Conservation (phyloP, 2,888 invertebrate species). For the Daptonema setosum region DNA sequence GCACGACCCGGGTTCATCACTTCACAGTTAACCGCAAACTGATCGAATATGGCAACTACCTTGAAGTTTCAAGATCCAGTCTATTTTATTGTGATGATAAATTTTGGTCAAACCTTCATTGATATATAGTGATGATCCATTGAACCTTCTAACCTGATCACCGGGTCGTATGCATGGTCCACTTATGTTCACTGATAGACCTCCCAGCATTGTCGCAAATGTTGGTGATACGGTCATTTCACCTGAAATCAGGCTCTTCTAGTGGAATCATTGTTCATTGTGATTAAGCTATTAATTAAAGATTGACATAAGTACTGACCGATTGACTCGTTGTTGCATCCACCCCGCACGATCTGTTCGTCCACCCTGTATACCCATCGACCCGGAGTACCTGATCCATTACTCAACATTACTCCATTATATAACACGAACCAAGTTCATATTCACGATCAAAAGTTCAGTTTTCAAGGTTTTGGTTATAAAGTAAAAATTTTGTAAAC, state of each 20-base stretch:
- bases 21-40: not conserved
- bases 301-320: constrained; percentile 9
- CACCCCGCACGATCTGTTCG: constrained; percentile 70
- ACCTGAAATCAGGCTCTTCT: too few species aligned
- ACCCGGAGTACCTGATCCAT: too few species aligned
- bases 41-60: not conserved
- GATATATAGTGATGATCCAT: not conserved
- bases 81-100: too few species aligned
- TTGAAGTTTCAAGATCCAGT: not conserved
- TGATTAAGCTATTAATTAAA: too few species aligned
- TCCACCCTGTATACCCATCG: constrained; percentile 78
- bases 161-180: constrained; percentile 66
- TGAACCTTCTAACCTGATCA: not conserved
- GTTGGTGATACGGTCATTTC: not conserved
- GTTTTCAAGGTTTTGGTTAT: too few species aligned
- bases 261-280: too few species aligned
- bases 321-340: constrained; percentile 39
- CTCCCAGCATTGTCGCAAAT: constrained; percentile 58
- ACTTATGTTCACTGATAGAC: constrained; percentile 79
- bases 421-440: too few species aligned
- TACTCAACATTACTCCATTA: too few species aligned
- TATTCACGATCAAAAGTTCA: too few species aligned
- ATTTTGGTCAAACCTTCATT: not conserved
- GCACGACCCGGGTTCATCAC: not conserved
- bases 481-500: too few species aligned